Base-by-base conservation (phyloP, 2,797 vertebrate genomes). In the Aulostomus chinensis region DNA sequence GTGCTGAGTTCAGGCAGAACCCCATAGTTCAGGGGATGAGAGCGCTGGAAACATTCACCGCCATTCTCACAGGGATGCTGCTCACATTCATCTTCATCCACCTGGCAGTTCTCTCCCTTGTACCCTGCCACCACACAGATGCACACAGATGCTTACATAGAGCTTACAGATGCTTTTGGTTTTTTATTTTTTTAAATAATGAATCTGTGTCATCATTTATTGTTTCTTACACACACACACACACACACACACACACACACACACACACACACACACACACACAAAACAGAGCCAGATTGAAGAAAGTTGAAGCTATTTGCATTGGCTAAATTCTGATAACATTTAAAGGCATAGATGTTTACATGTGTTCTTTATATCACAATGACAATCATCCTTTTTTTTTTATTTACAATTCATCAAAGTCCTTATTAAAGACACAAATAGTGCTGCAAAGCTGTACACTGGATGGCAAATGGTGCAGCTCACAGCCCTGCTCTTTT, bases 51-150 rank as follows among this genome's bases (percentile, higher is more conserved):
- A 78, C 95, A 98, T 11, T 81, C 21, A 0, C 91, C 95, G 0
- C 62, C 85, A 0, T 98, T 91, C 49, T 83, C 84, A 50, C 96
- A 98, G 4, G 96, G 95, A 11, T 36, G 21, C 8, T 59, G 1
- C 0, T 62, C 83, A 58, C 96, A 98, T 74, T 98, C 96, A 0
- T 96, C 81, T 48, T 92, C 63, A 0, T 98, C 96, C 67, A 93
- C 54, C 65, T 96, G 91, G 21, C 96, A 98, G 77, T 76, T 76
- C 17, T 84, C 78, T 1, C 96, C 96, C 0, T 78, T 64, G 26
- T 94, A 98, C 45, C 96, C 96, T 98, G 76, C 0, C 40, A 7
- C 58, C 12, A 54, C 22, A 34, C 8, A 59, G 9, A 13, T 40
- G 20, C 12, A 25, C 37, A 40, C 13, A 40, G 14, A 24, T 9